These are phyloP conservation scores for Campopleginae sp. DNA, from an alignment of 2,888 invertebrate species.

Conservation along the genomic window DNA sequence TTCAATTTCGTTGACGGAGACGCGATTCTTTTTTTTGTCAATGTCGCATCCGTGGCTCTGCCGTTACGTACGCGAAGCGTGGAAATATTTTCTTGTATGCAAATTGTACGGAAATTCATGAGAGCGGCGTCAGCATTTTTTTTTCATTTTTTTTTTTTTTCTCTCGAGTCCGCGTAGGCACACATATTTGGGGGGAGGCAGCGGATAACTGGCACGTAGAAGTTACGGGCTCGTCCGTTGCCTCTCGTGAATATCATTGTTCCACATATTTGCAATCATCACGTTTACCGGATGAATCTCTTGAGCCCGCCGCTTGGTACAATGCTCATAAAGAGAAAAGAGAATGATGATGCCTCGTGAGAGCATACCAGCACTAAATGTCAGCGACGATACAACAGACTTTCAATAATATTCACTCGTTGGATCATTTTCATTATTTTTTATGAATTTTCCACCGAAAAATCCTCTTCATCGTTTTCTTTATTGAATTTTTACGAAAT, in stretches of 20 bases:
- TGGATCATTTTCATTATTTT: too few species aligned
- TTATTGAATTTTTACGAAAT: too few species aligned
- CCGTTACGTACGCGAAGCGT: too few species aligned
- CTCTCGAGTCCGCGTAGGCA: too few species aligned
- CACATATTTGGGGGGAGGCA: neutral
- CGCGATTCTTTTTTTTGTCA: too few species aligned
- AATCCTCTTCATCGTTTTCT: too few species aligned
- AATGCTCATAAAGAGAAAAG: neutral
- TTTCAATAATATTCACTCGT: neutral
- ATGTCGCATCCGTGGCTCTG: too few species aligned
- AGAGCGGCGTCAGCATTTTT: neutral
- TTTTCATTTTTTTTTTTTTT: too few species aligned
- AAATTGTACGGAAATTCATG: neutral
- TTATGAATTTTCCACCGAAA: too few species aligned
- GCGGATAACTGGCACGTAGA: slow-evolving; percentile 15
- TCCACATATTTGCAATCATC: slow-evolving; percentile 33
- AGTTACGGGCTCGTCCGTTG: slow-evolving; percentile 36
- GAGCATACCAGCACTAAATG: slow-evolving; percentile 17
- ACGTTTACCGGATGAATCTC: slow-evolving; percentile 6
- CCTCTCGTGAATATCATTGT: slow-evolving; percentile 53
- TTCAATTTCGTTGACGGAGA: too few species aligned
- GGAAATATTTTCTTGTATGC: neutral
- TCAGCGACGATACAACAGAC: neutral
- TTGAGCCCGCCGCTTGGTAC: neutral
- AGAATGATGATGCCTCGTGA: too few species aligned